Conservation (phyloP, 2,888 invertebrate species). For the Cerceris rybyensis region DNA sequence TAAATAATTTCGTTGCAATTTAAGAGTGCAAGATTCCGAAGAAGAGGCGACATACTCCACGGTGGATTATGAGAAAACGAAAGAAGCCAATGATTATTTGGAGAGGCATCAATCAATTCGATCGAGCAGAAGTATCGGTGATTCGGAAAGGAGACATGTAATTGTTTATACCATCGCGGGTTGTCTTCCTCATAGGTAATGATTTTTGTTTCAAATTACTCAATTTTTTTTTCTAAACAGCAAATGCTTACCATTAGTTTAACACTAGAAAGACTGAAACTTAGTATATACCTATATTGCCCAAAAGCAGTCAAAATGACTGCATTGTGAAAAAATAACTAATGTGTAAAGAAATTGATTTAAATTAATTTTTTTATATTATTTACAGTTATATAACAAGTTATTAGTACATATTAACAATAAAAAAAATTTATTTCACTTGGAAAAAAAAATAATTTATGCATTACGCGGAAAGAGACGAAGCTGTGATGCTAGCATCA, state of each 20-base stretch:
- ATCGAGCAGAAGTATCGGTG: constrained; percentile 1
- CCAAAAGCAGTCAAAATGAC: no score
- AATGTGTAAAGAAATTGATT: no score
- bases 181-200: constrained; percentile 62
- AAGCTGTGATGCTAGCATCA: no score
- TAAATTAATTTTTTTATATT: no score
- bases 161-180: constrained; percentile 56
- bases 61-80: background rate
- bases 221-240: background rate
- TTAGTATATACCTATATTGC: no score
- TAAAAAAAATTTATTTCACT: no score
- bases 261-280: no score
- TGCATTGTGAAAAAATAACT: no score
- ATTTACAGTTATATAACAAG: no score
- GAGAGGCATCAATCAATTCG: background rate
- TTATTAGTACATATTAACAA: no score
- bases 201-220: background rate
- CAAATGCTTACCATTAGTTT: background rate
- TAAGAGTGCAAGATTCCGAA: constrained; percentile 26
- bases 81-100: background rate
- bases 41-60: constrained; percentile 7
- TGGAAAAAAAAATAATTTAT: no score
- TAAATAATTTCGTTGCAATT: background rate
- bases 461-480: no score
- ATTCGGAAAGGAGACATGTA: constrained; percentile 13